Percentiles rank a stretch among this genome's conserved stretches.
phyloP scores from a whole-genome alignment of 2,888 invertebrate genomes.

The Tethea ocularis region DNA sequence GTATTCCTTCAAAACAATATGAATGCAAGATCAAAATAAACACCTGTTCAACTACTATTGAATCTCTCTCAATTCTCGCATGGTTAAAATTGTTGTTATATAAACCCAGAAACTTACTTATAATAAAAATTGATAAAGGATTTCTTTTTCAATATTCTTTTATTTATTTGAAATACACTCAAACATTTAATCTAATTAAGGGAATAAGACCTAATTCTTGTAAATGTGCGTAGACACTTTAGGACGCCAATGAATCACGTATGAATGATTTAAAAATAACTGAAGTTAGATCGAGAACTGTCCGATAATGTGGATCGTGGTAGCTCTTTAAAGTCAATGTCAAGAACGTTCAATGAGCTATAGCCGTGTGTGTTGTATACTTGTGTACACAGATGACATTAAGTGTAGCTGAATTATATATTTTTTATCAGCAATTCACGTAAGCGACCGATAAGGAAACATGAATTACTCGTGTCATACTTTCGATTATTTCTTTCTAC shows the following conservation, averaged over 20 bases:
- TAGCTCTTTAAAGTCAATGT: conserved; percentile 50
- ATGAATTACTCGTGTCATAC: conserved; percentile 8
- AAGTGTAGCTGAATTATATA: conserved; percentile 22
- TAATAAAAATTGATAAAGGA: too few species aligned
- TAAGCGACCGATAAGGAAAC: conserved; percentile 29
- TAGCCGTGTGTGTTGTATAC: conserved; percentile 20
- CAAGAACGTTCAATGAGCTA: conserved; percentile 39
- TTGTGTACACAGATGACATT: conserved; percentile 34
- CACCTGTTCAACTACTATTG: conserved; percentile 19
- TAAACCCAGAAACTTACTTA: not conserved
- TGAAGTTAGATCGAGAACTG: conserved; percentile 25
- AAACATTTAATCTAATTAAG: too few species aligned
- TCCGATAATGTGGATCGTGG: conserved; percentile 29
- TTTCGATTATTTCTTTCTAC: conserved; percentile 15
- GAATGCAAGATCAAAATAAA: conserved; percentile 10
- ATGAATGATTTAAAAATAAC: conserved; percentile 21
- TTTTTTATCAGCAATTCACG: conserved; percentile 21
- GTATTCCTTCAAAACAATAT: conserved; percentile 15
- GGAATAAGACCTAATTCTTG: too few species aligned
- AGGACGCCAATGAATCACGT: not conserved
- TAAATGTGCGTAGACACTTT: too few species aligned
- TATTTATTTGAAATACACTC: too few species aligned
- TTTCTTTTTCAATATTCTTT: too few species aligned
- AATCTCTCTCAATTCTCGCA: conserved; percentile 7
- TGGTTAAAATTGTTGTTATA: not conserved